A percentile compares a stretch with the other conserved stretches of the same genome.
Conservation (phyloP, 2,888 invertebrate genomes). For the Hybos culiciformis region DNA sequence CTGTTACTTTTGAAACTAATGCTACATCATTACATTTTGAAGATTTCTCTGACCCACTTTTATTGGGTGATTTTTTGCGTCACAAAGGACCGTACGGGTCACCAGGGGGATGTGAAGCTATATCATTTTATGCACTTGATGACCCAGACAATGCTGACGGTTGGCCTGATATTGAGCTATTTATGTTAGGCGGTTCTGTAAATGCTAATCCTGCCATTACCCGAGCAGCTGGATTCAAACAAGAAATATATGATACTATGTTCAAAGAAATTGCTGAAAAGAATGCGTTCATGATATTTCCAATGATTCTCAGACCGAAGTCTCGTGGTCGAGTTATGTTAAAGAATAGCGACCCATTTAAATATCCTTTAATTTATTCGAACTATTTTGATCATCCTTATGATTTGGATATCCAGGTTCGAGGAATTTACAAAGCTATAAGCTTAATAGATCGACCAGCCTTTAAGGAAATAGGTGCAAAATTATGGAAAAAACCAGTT, state of each 20-base stretch:
- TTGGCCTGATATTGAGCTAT: slow-evolving; percentile 57
- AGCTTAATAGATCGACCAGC: slow-evolving; percentile 38
- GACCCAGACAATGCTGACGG: slow-evolving; percentile 37
- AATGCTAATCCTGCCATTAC: slow-evolving; percentile 33
- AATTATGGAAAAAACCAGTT: slow-evolving; percentile 40
- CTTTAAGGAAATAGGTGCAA: slow-evolving; percentile 40
- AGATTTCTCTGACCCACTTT: slow-evolving; percentile 26
- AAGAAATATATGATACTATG: slow-evolving; percentile 35
- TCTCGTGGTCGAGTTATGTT: slow-evolving; percentile 54
- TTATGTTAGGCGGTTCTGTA: slow-evolving; percentile 44
- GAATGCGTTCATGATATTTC: slow-evolving; percentile 42
- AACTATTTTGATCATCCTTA: slow-evolving; percentile 51
- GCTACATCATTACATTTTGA: slow-evolving; percentile 29
- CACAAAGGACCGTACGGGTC: slow-evolving; percentile 37
- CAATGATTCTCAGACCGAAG: slow-evolving; percentile 51
- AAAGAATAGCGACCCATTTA: slow-evolving; percentile 46
- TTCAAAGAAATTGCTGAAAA: slow-evolving; percentile 33
- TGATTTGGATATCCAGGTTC: slow-evolving; percentile 48
- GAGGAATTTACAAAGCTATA: slow-evolving; percentile 43
- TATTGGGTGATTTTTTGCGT: slow-evolving; percentile 25
- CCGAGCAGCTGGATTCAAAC: slow-evolving; percentile 37
- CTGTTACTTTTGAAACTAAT: slow-evolving; percentile 49
- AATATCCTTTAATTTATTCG: slow-evolving; percentile 50
- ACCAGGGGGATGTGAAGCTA: slow-evolving; percentile 47
- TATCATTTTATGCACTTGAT: slow-evolving; percentile 48